Evolutionary conservation across 2,113 vertebrate genomes (phyloP).

Genomic region (Muscicapa adusta): DNA sequence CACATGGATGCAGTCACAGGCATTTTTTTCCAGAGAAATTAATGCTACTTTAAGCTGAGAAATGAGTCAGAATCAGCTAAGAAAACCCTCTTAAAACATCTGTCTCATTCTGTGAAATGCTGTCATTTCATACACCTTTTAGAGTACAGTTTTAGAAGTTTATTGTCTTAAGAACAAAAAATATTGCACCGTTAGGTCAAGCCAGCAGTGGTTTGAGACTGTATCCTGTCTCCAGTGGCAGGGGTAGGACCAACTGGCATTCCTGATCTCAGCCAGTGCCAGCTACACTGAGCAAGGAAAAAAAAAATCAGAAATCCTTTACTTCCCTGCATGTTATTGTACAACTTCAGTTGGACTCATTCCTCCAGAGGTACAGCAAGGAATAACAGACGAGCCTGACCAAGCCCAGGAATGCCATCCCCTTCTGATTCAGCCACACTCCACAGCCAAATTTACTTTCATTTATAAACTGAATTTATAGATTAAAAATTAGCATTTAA

Average conservation of each 20-base stretch:
- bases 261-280: background rate
- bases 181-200: background rate
- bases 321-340: background rate
- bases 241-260: background rate
- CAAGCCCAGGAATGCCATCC: background rate
- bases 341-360: background rate
- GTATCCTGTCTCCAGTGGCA: background rate
- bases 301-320: background rate
- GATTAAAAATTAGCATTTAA: background rate
- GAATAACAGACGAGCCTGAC: background rate
- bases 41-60: background rate
- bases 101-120: background rate
- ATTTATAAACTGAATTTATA: background rate
- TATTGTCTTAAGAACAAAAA: background rate
- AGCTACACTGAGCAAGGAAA: background rate
- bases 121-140: background rate
- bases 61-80: background rate
- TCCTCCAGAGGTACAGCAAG: background rate
- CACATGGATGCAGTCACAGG: background rate
- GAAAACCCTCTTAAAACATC: background rate
- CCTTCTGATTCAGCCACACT: background rate
- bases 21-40: background rate
- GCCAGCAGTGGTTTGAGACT: background rate
- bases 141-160: background rate
- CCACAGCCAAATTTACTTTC: background rate